Evolutionary conservation across 2,113 vertebrate species (phyloP), one percentile per base, ranked within the genome.

Genomic region (Calypte anna): DNA sequence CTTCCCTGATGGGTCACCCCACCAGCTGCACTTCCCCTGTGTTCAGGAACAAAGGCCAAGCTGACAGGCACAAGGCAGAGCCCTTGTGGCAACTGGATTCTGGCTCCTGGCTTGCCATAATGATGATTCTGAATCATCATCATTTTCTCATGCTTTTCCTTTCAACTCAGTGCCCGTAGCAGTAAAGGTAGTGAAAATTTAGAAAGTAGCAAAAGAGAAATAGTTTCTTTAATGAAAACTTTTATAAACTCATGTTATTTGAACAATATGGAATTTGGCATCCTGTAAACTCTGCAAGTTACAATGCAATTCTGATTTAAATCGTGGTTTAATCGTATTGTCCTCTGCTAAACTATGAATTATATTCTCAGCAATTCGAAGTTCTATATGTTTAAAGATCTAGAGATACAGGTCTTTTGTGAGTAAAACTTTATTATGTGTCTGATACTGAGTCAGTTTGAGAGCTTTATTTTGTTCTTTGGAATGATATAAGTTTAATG

Each of bases 1-100:
- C 13, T 38, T 58, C 27, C 23, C 20, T 0, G 0, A 1, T 3
- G 14, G n/a, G 27, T 14, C 30, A 1, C 4, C 46, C 23, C 31
- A 40, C 6, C 23, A 12, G 9, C 10, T 64, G 8, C 10, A 10
- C 19, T 78, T 54, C 43, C 19, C 9, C 10, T 12, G 19, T 1
- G 0, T 43, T n/a, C 22, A 16, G 33, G 10, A 36, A 3, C 12
- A 36, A 38, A 67, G 48, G 14, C 17, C 51, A n/a, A 50, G 14
- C 20, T 72, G 31, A 22, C 1, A 2, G 44, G 23, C 6, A 6
- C 4, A 20, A 78, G 12, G 19, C 25, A 69, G 46, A 80, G 48
- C 14, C 6, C 18, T 74, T 0, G 0, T 61, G 19, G 27, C 54
- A 54, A 20, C 27, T 43, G 22, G 6, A 7, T 74, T n/a, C 7